These are phyloP conservation scores for Cryptoprocta ferox DNA, from an alignment of 2,797 vertebrate genomes.

Conservation along the genomic window DNA sequence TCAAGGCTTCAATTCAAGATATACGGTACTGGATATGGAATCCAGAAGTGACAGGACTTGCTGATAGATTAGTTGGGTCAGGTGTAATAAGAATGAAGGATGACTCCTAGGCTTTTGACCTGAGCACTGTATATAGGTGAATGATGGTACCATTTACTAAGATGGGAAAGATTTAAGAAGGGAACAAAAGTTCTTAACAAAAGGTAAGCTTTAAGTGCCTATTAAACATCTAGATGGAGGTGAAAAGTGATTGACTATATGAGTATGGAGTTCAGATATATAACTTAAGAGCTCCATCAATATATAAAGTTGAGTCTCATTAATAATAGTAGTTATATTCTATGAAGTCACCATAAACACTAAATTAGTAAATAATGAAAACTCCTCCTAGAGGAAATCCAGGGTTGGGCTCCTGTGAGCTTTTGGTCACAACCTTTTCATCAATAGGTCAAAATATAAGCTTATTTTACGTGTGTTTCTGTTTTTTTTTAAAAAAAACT, in stretches of 20 bases:
- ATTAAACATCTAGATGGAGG: conserved; percentile 15
- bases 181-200: background rate
- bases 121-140: background rate
- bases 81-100: background rate
- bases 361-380: conserved; percentile 22
- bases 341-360: background rate
- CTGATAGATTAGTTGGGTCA: background rate
- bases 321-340: background rate
- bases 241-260: background rate
- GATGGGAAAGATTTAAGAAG: background rate
- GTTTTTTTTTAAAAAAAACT: conserved; percentile 7
- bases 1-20: background rate
- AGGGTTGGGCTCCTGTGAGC: background rate
- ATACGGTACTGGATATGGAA: background rate
- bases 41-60: background rate
- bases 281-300: background rate
- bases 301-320: background rate
- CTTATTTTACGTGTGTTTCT: background rate
- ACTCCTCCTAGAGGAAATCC: background rate
- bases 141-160: background rate
- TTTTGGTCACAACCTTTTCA: background rate
- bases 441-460: background rate
- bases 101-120: background rate
- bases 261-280: background rate
- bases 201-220: conserved; percentile 27